A percentile compares a stretch with the other conserved stretches of the same genome.
phyloP scores from a whole-genome alignment of 2,888 invertebrate genomes.

The Cistogaster globosa region DNA sequence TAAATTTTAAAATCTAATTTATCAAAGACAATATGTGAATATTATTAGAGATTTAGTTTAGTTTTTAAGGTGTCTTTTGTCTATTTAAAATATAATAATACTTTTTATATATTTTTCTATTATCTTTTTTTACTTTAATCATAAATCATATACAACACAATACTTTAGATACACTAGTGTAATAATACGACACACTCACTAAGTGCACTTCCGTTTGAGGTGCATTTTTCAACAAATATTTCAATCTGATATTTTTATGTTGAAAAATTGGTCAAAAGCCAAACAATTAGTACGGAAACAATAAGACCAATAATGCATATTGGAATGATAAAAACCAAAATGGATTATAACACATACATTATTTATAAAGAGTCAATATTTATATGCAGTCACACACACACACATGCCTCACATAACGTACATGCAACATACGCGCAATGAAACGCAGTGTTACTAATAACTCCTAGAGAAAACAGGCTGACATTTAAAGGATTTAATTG shows the following conservation, averaged over 20 bases:
- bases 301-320: slow-evolving; percentile 81
- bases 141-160: slow-evolving; percentile 57
- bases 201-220: slow-evolving; percentile 66
- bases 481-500: background rate
- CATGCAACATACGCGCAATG: slow-evolving; percentile 25
- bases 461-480: background rate
- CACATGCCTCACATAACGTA: background rate
- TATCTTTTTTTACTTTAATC: slow-evolving; percentile 4
- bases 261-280: slow-evolving; percentile 79
- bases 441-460: slow-evolving; percentile 22
- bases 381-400: slow-evolving; percentile 8
- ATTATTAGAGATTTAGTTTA: too few species aligned
- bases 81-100: background rate
- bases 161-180: slow-evolving; percentile 53
- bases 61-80: slow-evolving; percentile 21
- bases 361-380: slow-evolving; percentile 75
- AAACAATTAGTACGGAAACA: slow-evolving; percentile 83
- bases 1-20: background rate
- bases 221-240: slow-evolving; percentile 55
- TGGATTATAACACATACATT: slow-evolving; percentile 83
- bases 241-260: slow-evolving; percentile 32
- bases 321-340: slow-evolving; percentile 81
- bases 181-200: slow-evolving; percentile 46
- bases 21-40: background rate
- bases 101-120: background rate